Evolutionary conservation across 1,140 invertebrate genomes (phyloP), one percentile per base, ranked within the genome.

Genomic region (Drosophila ercepeae): DNA sequence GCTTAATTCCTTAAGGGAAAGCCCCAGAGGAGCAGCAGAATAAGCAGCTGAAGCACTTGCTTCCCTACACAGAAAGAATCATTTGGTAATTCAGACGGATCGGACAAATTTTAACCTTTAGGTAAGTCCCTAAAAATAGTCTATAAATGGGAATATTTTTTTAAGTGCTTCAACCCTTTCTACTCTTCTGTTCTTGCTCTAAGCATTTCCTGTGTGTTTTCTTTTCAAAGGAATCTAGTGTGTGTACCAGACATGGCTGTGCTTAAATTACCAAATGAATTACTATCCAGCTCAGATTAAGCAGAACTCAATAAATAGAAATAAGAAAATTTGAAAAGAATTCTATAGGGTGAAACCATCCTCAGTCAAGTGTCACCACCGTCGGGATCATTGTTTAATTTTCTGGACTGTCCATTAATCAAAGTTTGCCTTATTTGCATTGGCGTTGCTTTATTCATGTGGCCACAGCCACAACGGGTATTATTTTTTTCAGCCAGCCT

Each of bases 241-340:
- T 9, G 1, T 9, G 39, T 29, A 41, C 55, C 42, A 51, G 46
- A 46, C 57, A 52, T 79, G 57, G 72, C 54, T 55, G 65, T 54
- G 52, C 72, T 81, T 76, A 73, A 82, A 73, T 81, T 76, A 76
- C 76, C 49, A 64, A 82, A 76, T 82, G 76, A 79, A 52, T 76
- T 68, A 76, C 79, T 54, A 49, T 44, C 72, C 64, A 29, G 67
- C 50, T 69, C 72, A 50, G 63, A 74, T 74, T 78, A 54, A 73
- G 23, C 58, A 64, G 68, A 60, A 70, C 50, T 49, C 34, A 55
- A 58, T 52, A 29, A 32, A 55, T 44, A 21, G 8, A 13, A 11
- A 27, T 14, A 13, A 23, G 25, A 13, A 16, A 34, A 25, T 27
- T 16, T 8, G 16, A 14, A 32, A 1, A 14, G 4, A 23, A 32